Base-by-base conservation (phyloP, 1,140 invertebrate species). In the Hycleus phaleratus region DNA sequence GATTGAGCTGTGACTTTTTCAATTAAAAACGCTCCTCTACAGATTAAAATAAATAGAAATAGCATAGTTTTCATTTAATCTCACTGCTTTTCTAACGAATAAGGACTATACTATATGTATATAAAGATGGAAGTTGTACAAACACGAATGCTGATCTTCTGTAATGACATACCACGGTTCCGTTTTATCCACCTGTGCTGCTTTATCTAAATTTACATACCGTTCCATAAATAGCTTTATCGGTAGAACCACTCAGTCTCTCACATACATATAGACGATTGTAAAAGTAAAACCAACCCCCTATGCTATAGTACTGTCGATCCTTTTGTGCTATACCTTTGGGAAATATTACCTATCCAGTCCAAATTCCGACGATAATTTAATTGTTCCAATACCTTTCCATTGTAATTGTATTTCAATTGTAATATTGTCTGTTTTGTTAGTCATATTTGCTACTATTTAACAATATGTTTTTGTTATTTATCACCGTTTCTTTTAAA, bases 11-110 rank as follows among this genome's bases (percentile, higher is more conserved):
- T 40, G 39, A 11, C 38, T 26, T 53, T 56, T 40, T 26, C 46
- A 49, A 56, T 56, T 56, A 56, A 56, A 60, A 56, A 56, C 46
- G 47, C 49, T 60, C 45, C 50, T 12, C 25, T 9, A 12, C 10
- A 46, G 58, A 60, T 60, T 56, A 60, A 50, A 60, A 56, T 52
- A 60, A 60, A 60, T 60, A 44, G 46, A 56, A 44, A 55, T 49
- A 47, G 32, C 32, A 32, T 32, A 32, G 32, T 32, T 32, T 32
- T 7, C 4, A 32, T 32, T 32, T 32, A 32, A 32, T 32, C 32
- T 32, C 4, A 7, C 7, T 32, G 32, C 32, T 32, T 32, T 32
- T n/a, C 38, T 10, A 48, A 26, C 46, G 46, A 48, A 25, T 11
- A 48, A 48, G 46, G 25, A 7, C 25, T 26, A 8, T 38, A 26